Evolutionary conservation across 2,797 vertebrate genomes (phyloP).

Genomic region (Sitta carolinensis): DNA sequence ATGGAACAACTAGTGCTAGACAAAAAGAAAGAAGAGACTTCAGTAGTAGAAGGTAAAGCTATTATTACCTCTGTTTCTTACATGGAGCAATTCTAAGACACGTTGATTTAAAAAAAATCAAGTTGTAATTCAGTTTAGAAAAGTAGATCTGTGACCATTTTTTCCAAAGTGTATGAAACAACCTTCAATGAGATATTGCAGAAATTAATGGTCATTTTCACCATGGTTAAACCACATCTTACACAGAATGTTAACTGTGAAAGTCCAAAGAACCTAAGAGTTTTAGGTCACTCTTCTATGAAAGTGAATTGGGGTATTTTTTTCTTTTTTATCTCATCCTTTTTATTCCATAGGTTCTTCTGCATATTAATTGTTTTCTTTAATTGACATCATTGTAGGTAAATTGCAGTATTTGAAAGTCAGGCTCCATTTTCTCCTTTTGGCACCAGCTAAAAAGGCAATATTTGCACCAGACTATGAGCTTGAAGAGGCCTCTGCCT

Average conservation of each 20-base stretch:
- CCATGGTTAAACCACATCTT: not conserved
- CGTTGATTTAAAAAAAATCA: not conserved
- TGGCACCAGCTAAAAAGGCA: not conserved
- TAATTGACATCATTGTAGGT: not conserved
- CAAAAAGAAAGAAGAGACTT: constrained; percentile 82
- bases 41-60: constrained; percentile 81
- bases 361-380: not conserved
- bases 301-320: not conserved
- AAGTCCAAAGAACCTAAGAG: not conserved
- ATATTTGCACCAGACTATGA: not conserved
- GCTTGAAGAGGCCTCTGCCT: not conserved
- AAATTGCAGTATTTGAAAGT: not conserved
- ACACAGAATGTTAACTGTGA: not conserved
- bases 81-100: not conserved
- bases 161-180: not conserved
- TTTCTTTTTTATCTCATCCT: not conserved
- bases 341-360: not conserved
- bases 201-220: not conserved
- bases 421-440: not conserved
- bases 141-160: not conserved
- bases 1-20: constrained; percentile 97
- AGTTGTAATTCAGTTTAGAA: not conserved
- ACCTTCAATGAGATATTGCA: not conserved
- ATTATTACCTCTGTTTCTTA: not conserved
- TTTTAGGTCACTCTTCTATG: not conserved